phyloP scores from a whole-genome alignment of 2,888 invertebrate species.

The Lasioglossum figueresi region DNA sequence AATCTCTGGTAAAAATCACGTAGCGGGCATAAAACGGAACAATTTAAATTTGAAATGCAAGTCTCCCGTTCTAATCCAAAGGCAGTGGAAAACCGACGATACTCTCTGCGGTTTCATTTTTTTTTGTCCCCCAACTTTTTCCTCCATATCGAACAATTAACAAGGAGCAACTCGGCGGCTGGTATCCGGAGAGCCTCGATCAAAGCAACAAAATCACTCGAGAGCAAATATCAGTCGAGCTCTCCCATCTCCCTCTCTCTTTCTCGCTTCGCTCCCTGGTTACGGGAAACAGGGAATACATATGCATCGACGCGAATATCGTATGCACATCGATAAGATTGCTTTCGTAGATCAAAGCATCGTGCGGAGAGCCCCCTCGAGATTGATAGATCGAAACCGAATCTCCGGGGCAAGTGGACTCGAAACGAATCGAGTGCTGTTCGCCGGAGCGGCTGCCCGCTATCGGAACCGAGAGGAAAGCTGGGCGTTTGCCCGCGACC shows the following conservation, averaged over 20 bases:
- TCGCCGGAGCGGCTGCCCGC: constrained; percentile 57
- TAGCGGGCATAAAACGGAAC: not conserved
- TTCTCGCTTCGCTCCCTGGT: not conserved
- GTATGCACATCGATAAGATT: constrained; percentile 60
- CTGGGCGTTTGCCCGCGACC: constrained; percentile 74
- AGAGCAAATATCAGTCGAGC: constrained; percentile 24
- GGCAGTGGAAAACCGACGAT: not conserved
- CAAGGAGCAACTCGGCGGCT: not conserved
- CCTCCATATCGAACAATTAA: constrained; percentile 28
- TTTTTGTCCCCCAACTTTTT: not conserved
- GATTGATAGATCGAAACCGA: constrained; percentile 58
- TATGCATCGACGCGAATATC: constrained; percentile 40
- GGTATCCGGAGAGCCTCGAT: constrained; percentile 15
- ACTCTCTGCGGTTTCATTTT: not conserved
- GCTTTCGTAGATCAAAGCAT: constrained; percentile 53
- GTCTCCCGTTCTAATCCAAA: not conserved
- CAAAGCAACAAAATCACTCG: constrained; percentile 29
- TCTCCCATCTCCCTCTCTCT: not conserved
- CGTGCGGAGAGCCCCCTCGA: constrained; percentile 15
- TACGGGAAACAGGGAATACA: constrained; percentile 23
- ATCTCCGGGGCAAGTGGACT: constrained; percentile 49
- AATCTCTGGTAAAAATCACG: not conserved
- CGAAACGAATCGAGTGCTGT: constrained; percentile 49
- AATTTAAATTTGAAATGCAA: constrained; percentile 7
- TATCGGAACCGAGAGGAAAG: constrained; percentile 74